Base-by-base conservation (phyloP, 2,888 invertebrate genomes). In the Eristalis arbustorum region DNA sequence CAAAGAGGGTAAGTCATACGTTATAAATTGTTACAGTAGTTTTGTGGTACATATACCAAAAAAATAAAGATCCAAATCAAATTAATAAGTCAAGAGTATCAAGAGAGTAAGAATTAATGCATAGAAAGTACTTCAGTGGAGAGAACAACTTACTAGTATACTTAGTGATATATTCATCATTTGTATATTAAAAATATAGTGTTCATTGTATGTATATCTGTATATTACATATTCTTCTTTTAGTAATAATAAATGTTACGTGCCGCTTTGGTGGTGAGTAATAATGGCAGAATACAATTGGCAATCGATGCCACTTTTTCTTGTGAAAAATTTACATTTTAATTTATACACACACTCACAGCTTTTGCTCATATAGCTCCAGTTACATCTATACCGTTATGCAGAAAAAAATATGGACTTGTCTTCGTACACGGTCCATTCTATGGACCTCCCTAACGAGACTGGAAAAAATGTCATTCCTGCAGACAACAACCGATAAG, bases 131-230 rank as follows among this genome's bases (percentile, higher is more conserved):
- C 61, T 42, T 69, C 25, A 61, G 31, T 34, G 25, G 31, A 31
- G 42, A 61, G 66, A 73, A 79, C 37, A 69, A 57, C 63, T 68
- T 64, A n/a, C n/a, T n/a, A 49, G 56, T 68, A 59, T 72, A 4
- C 37, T 67, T 63, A 63, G 49, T 69, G 73, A 49, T 49, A 49
- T 69, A 74, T 79, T 72, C 49, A 68, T 71, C 61, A 49, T 31
- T 25, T 59, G 64, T 83, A 83, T 87, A 87, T 87, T 82, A 87
- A 83, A 87, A 83, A 87, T 83, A 87, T 87, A 85, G 59, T 25
- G 25, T 59, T 82, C 72, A 68, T 84, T 56, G 1, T 74, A 73
- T 81, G 74, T 73, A 76, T 68, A 62, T 76, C 49, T 49, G 69
- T 79, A 79, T 83, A 78, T 75, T 72, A 87, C 82, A 87, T 77